Evolutionary conservation across 2,797 vertebrate species (phyloP).

Genomic region (Gymnodraco acuticeps): DNA sequence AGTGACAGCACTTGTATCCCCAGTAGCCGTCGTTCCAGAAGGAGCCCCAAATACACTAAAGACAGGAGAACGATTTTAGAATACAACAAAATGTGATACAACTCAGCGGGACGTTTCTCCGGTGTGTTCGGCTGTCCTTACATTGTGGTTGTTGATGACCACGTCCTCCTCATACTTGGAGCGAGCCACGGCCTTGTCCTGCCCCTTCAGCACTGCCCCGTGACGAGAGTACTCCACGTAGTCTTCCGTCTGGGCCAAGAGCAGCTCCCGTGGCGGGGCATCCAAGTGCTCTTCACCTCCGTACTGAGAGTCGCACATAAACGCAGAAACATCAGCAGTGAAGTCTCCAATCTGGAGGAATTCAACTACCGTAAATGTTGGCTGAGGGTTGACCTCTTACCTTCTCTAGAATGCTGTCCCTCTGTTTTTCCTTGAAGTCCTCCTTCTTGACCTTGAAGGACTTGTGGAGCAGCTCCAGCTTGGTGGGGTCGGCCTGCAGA

Average conservation of each 20-base stretch:
- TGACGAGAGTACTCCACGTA: constrained; percentile 98
- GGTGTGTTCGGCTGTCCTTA: constrained; percentile 62
- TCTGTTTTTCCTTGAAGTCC: constrained; percentile 95
- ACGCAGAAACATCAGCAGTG: constrained; percentile 5
- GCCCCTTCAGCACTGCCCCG: constrained; percentile 96
- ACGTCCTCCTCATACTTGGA: constrained; percentile 99
- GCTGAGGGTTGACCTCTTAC: constrained; percentile 70
- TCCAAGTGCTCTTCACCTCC: constrained; percentile 95
- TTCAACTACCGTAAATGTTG: neutral
- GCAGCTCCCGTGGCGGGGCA: constrained; percentile 91
- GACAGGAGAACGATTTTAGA: constrained; percentile 5
- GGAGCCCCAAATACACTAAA: constrained; percentile 97
- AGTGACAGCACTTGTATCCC: constrained; percentile 98
- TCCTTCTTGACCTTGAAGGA: constrained; percentile 99
- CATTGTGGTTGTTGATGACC: constrained; percentile 93
- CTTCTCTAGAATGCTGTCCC: constrained; percentile 95
- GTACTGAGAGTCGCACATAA: constrained; percentile 84
- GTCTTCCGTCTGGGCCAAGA: constrained; percentile 97
- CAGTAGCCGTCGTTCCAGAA: constrained; percentile 96
- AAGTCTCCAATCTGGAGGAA: neutral
- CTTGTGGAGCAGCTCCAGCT: constrained; percentile 94
- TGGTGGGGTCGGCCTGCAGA: constrained; percentile 98
- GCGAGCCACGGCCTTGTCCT: constrained; percentile 93
- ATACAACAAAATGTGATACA: neutral
- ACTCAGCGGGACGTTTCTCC: neutral